Evolutionary conservation across 2,888 invertebrate species (phyloP).

Genomic region (Ischnura elegans): DNA sequence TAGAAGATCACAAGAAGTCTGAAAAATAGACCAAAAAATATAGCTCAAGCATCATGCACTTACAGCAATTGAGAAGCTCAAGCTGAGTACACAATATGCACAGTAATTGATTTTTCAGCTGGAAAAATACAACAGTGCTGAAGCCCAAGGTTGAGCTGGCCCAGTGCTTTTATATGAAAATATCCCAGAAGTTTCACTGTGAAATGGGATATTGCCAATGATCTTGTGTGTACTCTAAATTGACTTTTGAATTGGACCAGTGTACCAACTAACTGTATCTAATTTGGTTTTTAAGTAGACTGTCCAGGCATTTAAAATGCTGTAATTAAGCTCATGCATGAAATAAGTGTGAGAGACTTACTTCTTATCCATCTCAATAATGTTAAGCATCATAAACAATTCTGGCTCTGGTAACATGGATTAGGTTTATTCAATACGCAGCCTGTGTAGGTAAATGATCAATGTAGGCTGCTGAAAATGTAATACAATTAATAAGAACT

Average conservation of each 20-base stretch:
- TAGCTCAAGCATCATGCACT: constrained; percentile 34
- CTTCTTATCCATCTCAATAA: not conserved
- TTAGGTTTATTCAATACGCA: not conserved
- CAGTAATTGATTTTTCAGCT: constrained; percentile 24
- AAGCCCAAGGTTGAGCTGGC: constrained; percentile 12
- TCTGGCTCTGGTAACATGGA: not conserved
- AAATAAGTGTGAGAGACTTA: constrained; percentile 9
- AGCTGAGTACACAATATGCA: constrained; percentile 25
- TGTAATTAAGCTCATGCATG: constrained; percentile 10
- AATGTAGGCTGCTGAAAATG: not conserved
- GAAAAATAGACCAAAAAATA: constrained; percentile 33
- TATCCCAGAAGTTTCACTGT: not conserved
- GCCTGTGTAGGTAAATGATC: not conserved
- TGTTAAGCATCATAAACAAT: not conserved
- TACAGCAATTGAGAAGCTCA: constrained; percentile 24
- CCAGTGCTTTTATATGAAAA: not conserved
- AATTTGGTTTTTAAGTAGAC: not conserved
- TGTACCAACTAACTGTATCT: not conserved
- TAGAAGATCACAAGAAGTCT: constrained; percentile 37
- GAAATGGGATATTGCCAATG: not conserved
- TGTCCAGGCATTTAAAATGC: not conserved
- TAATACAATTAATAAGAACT: not conserved
- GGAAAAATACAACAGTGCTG: constrained; percentile 14
- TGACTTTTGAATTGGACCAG: not conserved
- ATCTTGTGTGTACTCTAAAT: constrained; percentile 13